A percentile compares a stretch with the other conserved stretches of the same genome.
Conservation (phyloP, 2,797 vertebrate genomes). For the Allenopithecus nigroviridis region DNA sequence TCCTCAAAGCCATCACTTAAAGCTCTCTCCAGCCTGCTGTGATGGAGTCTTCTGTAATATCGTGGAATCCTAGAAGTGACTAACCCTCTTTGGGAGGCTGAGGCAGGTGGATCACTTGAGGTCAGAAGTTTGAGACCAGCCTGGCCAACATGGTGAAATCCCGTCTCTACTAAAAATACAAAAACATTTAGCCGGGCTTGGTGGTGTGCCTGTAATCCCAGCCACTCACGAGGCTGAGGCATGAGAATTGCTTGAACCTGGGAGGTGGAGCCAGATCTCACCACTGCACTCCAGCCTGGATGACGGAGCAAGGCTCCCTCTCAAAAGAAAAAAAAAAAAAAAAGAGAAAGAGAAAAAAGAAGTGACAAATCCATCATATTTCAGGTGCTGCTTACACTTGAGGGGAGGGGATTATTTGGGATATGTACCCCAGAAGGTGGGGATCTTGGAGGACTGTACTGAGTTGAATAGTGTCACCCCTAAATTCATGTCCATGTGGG, state of each 20-base stretch:
- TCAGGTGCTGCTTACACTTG: not conserved
- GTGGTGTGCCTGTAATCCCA: not conserved
- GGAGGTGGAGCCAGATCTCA: not conserved
- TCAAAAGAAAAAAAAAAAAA: not conserved
- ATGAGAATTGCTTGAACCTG: not conserved
- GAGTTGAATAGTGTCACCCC: not conserved
- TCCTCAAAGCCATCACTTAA: not conserved
- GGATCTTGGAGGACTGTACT: not conserved
- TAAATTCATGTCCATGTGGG: not conserved
- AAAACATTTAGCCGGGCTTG: not conserved
- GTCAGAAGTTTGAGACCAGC: not conserved
- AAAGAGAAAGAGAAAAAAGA: not conserved
- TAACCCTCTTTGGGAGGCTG: not conserved
- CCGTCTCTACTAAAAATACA: not conserved
- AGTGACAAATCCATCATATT: not conserved
- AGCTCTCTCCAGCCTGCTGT: not conserved
- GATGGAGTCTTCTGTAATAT: not conserved
- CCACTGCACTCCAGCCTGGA: not conserved
- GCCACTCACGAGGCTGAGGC: not conserved
- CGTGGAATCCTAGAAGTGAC: not conserved
- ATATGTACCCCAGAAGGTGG: not conserved
- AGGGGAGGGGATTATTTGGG: not conserved
- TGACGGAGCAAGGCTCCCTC: not conserved
- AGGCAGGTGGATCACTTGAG: not conserved
- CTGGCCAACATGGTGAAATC: not conserved